Percentiles rank a stretch among this genome's conserved stretches.
Evolutionary conservation across 2,797 vertebrate genomes (phyloP).

Genomic region (Bradypodion ventrale): DNA sequence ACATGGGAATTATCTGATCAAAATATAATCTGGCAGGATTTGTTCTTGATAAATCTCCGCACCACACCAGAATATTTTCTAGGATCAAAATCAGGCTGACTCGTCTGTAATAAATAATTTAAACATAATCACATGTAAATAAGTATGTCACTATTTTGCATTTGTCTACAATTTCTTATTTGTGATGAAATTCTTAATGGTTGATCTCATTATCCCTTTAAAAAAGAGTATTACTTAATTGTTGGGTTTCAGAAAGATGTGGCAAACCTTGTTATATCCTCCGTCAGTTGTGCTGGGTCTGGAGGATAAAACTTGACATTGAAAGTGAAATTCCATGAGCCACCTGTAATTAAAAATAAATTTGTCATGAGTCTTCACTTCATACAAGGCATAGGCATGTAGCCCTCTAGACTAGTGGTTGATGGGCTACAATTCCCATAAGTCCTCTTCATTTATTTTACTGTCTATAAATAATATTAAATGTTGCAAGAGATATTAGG

Average conservation of each 20-base stretch:
- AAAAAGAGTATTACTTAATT: not conserved
- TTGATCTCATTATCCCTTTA: not conserved
- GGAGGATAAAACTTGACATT: constrained; percentile 97
- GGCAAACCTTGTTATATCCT: constrained; percentile 92
- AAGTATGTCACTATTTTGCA: not conserved
- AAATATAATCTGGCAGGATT: too few relatives aligned
- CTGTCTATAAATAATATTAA: not conserved
- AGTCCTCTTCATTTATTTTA: not conserved
- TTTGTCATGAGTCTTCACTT: not conserved
- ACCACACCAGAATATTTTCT: too few relatives aligned
- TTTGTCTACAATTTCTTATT: not conserved
- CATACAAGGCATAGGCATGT: not conserved
- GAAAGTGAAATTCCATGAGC: constrained; percentile 91
- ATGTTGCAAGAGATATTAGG: not conserved
- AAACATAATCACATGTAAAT: not conserved
- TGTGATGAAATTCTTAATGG: not conserved
- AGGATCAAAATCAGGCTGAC: too few relatives aligned
- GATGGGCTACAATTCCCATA: not conserved
- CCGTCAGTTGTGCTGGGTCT: constrained; percentile 93
- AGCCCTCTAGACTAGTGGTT: not conserved
- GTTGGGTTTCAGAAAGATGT: not conserved
- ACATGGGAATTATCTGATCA: too few relatives aligned
- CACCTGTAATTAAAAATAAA: constrained; percentile 75
- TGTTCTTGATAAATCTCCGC: too few relatives aligned
- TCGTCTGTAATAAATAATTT: not conserved